Evolutionary conservation across 2,113 vertebrate species (phyloP).

Genomic region (Lophotis ruficrista): DNA sequence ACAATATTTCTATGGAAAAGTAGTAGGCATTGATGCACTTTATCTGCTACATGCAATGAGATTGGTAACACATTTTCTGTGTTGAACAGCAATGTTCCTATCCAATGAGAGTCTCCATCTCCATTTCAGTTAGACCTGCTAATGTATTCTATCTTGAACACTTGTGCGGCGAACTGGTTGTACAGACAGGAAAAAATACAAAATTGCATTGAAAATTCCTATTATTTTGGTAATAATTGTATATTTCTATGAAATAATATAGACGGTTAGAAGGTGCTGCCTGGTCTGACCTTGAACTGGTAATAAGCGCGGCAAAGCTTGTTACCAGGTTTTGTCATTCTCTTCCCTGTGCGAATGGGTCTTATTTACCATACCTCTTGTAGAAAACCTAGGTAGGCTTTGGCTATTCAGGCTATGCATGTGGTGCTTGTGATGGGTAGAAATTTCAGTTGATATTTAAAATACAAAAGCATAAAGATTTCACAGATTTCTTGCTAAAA

Average conservation of each 20-base stretch:
- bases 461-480: neutral
- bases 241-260: neutral
- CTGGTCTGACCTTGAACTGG: neutral
- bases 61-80: neutral
- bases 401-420: accelerated
- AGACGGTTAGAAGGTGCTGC: neutral
- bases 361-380: accelerated
- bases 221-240: neutral
- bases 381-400: neutral
- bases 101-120: neutral
- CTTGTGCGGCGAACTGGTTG: neutral
- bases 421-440: neutral
- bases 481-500: neutral
- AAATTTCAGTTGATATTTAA: neutral
- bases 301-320: neutral
- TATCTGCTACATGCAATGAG: neutral
- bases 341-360: neutral
- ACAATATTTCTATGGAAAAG: neutral
- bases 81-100: neutral
- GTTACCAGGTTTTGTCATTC: neutral
- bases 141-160: neutral
- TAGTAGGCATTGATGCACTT: neutral
- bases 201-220: neutral
- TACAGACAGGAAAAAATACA: neutral
- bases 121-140: neutral